phyloP scores from a whole-genome alignment of 2,888 invertebrate genomes.

The Julus scanicus region DNA sequence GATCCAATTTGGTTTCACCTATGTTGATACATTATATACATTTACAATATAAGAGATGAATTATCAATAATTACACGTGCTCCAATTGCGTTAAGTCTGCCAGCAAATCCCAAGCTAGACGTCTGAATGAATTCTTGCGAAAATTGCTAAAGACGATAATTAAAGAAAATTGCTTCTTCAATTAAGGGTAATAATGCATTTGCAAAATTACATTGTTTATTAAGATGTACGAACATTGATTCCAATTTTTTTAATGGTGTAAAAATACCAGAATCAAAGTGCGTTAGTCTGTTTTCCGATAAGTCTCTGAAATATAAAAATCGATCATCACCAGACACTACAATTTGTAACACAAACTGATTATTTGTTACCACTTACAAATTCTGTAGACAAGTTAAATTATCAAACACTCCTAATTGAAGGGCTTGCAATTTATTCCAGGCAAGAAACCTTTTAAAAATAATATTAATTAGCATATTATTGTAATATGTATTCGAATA shows the following conservation, averaged over 20 bases:
- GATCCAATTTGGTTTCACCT: no score
- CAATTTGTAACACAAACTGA: background rate
- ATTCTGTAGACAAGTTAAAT: conserved; percentile 31
- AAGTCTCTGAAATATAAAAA: conserved; percentile 43
- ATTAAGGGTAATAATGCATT: background rate
- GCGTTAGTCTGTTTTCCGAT: conserved; percentile 46
- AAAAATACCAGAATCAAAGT: conserved; percentile 44
- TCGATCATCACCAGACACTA: background rate
- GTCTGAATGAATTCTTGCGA: conserved; percentile 38
- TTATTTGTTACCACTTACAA: background rate
- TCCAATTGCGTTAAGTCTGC: background rate
- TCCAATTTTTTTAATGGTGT: conserved; percentile 26
- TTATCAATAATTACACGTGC: conserved; percentile 1
- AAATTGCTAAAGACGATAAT: conserved; percentile 3
- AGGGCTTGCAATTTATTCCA: background rate
- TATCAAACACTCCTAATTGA: background rate
- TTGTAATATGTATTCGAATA: background rate
- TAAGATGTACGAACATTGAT: conserved; percentile 19
- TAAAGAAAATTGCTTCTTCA: background rate
- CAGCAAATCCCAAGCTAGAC: background rate
- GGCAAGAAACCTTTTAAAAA: conserved; percentile 49
- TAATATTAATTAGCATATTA: background rate
- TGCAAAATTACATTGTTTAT: conserved; percentile 7
- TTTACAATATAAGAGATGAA: no score
- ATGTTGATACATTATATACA: no score